Evolutionary conservation across 2,797 vertebrate genomes (phyloP), one percentile per base, ranked within the genome.

Genomic region (Bradypus variegatus): DNA sequence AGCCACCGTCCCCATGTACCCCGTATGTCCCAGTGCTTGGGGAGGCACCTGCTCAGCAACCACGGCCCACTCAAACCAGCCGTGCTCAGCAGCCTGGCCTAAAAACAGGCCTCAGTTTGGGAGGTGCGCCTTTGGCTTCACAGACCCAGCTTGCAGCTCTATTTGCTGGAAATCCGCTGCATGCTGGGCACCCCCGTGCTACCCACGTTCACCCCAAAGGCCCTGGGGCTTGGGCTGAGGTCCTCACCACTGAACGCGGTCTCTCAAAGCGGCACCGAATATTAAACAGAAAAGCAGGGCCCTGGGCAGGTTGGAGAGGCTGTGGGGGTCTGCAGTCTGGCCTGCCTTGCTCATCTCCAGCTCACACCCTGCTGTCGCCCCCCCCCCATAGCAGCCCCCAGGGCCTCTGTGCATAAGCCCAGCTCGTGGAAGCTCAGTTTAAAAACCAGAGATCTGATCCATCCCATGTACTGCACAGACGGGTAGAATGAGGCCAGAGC

Each of bases 171-270:
- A 62, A 29, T 7, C 1, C 3, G 78, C 78, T 15, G 36, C 0
- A 1, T n/a, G 64, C 87, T 1, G n/a, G 79, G 10, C 16, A 9
- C 0, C 0, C 0, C 0, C 1, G 11, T 8, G 25, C 88, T 8
- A 2, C 14, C 55, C 2, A 5, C 10, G 41, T 3, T 78, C 41
- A 41, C 5, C 3, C 15, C 6, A 58, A 21, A 33, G 41, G 36
- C 33, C 65, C 31, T 33, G 31, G 64, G 2, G 29, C 64, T 33
- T 4, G 7, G 64, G 64, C 31, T 67, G 65, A 33, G 65, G 65
- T 12, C 64, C 29, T 5, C 65, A n/a, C 19, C 31, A 16, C 18
- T 6, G 16, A 16, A 55, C 25, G 31, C 10, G 14, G 25, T 4
- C 62, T 13, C 31, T 31, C 5, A 27, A 31, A 15, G 33, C 64